Base-by-base conservation (phyloP, 2,113 vertebrate species). In the Cinclus mexicanus region DNA sequence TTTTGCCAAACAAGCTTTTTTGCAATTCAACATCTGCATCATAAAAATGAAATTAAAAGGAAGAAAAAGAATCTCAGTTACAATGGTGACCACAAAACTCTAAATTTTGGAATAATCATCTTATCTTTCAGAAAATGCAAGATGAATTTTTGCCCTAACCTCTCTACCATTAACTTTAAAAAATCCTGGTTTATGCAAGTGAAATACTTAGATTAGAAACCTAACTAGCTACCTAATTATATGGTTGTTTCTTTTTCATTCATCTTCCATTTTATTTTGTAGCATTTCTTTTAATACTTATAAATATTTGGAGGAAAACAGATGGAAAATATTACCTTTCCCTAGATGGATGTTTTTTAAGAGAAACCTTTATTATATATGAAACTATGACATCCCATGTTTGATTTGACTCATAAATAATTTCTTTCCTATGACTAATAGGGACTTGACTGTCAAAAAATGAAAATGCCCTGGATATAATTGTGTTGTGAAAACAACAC, bases 211-310 rank as follows among this genome's bases (percentile, higher is more conserved):
- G 41, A 84, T 35, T 49, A 77, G 25, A 67, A 87, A 55, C 15
- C 24, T 59, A 83, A 72, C n/a, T 39, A 61, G 3, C 3, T 44
- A 46, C 22, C 7, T 90, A 64, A 71, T 33, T 17, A 23, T 63
- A 18, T 21, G 17, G 4, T 37, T 37, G 5, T 0, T 0, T 14
- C 0, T 71, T 71, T 69, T 68, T 46, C 0, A 46, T 63, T 14
- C 11, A 24, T 31, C 57, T 85, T 85, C 41, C 31, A 56, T 56
- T 83, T 76, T 24, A 71, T 29, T 87, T 63, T 33, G 12, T 42
- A 55, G 31, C n/a, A 80, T 61, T 85, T 83, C 4, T 80, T 84
- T 79, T 41, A 92, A 90, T 50, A 79, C 25, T 56, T 60, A 33
- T 9, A 87, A 87, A 61, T 57, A 17, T 65, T 70, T 33, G 1